These are phyloP conservation scores for Tragelaphus scriptus DNA, from an alignment of 2,113 vertebrate genomes.

Conservation along the genomic window DNA sequence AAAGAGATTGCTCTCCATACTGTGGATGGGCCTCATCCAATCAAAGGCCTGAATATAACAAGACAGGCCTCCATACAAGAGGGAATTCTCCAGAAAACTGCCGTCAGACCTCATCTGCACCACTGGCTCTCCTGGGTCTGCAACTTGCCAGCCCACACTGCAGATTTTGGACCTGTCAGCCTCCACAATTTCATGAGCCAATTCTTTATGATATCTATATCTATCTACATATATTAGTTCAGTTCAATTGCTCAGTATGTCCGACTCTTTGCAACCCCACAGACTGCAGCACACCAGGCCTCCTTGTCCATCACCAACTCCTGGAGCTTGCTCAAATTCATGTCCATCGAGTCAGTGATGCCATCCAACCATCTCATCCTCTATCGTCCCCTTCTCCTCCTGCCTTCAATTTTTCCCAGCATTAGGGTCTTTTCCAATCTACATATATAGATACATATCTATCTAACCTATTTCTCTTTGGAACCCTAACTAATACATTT, in stretches of 20 bases:
- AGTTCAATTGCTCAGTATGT: not conserved
- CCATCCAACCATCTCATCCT: not conserved
- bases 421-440: not conserved
- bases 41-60: not conserved
- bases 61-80: not conserved
- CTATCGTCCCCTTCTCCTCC: not conserved
- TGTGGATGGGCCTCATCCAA: not conserved
- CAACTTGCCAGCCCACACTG: not conserved
- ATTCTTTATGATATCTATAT: not conserved
- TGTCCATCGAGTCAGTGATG: not conserved
- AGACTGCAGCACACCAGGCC: not conserved
- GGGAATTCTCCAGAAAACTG: not conserved
- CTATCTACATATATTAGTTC: not conserved
- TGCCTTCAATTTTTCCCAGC: not conserved
- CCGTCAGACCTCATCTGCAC: not conserved
- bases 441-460: not conserved
- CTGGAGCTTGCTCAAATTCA: not conserved
- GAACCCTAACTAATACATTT: not conserved
- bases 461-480: not conserved
- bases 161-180: not conserved
- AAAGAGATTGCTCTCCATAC: not conserved
- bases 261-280: not conserved
- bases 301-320: not conserved
- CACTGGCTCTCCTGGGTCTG: not conserved
- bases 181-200: fast-evolving